phyloP scores from a whole-genome alignment of 2,888 invertebrate species.

The Cephus sareptanus region DNA sequence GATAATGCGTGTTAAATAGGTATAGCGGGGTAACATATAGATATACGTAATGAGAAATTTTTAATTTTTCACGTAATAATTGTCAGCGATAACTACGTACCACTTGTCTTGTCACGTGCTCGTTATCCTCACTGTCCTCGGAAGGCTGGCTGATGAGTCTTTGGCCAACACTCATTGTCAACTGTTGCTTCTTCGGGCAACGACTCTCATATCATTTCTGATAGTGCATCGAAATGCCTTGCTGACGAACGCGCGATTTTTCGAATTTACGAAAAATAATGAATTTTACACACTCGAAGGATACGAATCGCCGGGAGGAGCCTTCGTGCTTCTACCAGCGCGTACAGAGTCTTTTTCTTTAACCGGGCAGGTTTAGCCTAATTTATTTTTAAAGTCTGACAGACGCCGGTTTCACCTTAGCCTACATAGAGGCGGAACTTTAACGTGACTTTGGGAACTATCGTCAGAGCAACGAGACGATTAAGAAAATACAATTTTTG shows the following conservation, averaged over 20 bases:
- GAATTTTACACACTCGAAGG: not conserved
- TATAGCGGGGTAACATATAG: no score
- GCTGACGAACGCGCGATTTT: no score
- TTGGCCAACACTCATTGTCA: constrained; percentile 47
- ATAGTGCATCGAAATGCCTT: not conserved
- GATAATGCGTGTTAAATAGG: not conserved
- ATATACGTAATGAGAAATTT: not conserved
- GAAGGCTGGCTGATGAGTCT: constrained; percentile 51
- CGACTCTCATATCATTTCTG: not conserved
- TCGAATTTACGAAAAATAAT: not conserved
- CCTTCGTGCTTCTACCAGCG: not conserved
- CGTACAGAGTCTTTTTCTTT: not conserved
- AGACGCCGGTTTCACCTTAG: not conserved
- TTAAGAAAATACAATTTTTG: not conserved
- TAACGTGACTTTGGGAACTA: not conserved
- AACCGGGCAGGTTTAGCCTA: not conserved
- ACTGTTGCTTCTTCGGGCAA: not conserved
- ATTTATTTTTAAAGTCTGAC: not conserved
- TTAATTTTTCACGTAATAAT: not conserved
- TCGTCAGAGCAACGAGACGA: not conserved
- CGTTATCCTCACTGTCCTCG: constrained; percentile 53
- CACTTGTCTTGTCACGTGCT: constrained; percentile 40
- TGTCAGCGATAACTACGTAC: constrained; percentile 34
- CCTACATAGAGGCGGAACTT: not conserved
- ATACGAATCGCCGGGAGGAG: not conserved